phyloP scores from a whole-genome alignment of 2,888 invertebrate species.

The Eupithecia tripunctaria region DNA sequence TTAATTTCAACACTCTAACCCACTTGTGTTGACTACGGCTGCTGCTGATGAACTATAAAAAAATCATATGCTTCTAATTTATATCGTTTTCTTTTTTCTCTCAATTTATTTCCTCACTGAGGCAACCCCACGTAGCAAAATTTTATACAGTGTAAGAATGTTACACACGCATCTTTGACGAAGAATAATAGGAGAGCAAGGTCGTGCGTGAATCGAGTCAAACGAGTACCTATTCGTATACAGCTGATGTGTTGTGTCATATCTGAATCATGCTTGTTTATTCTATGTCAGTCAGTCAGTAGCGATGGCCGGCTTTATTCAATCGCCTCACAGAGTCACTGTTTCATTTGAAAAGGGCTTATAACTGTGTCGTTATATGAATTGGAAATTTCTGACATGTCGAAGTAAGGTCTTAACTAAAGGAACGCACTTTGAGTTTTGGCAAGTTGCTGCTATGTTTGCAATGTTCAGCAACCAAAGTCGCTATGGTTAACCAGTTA shows the following conservation, averaged over 20 bases:
- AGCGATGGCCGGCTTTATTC: background rate
- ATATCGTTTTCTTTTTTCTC: background rate
- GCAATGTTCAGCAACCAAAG: background rate
- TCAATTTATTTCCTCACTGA: conserved; percentile 27
- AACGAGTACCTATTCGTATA: conserved; percentile 31
- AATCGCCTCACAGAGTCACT: background rate
- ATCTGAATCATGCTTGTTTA: conserved; percentile 34
- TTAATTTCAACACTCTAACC: background rate
- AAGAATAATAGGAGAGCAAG: conserved; percentile 71
- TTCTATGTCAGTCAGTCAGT: conserved; percentile 12
- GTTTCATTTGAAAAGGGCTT: background rate
- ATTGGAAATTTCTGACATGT: background rate
- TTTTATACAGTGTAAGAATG: background rate
- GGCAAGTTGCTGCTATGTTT: background rate
- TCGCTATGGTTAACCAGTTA: background rate
- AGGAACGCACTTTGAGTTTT: background rate
- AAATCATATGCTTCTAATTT: background rate
- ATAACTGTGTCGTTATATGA: background rate
- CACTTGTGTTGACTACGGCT: background rate
- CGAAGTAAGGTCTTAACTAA: background rate
- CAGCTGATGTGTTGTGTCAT: conserved; percentile 63
- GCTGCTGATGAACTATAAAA: background rate
- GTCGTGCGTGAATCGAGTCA: conserved; percentile 57
- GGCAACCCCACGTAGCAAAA: conserved; percentile 32
- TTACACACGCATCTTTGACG: conserved; percentile 25